These are phyloP conservation scores for Notolepis coatsorum DNA, from an alignment of 2,797 vertebrate species.

Conservation along the genomic window DNA sequence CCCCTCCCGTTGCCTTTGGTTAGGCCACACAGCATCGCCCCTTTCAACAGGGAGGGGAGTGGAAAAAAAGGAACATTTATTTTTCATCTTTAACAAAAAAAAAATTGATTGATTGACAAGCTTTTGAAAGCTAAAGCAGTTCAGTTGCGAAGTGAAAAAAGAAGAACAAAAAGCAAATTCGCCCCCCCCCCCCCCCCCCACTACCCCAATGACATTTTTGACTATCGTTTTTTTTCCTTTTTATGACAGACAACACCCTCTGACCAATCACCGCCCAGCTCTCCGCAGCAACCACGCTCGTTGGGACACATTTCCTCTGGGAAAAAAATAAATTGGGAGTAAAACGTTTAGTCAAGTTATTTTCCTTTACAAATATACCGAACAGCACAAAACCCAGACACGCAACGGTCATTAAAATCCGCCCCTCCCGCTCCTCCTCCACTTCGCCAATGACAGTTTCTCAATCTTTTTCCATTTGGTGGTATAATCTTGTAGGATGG, in stretches of 20 bases:
- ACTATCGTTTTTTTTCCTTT: neutral
- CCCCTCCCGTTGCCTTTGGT: constrained; percentile 48
- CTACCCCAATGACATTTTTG: neutral
- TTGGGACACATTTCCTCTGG: constrained; percentile 13
- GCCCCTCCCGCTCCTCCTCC: too few species aligned
- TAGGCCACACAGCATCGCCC: constrained; percentile 48
- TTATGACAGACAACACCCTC: too few species aligned
- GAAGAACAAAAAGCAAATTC: constrained; percentile 44
- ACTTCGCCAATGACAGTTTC: constrained; percentile 33
- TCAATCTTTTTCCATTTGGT: constrained; percentile 33
- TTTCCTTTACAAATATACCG: constrained; percentile 47
- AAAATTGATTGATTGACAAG: constrained; percentile 54
- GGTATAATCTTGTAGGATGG: constrained; percentile 62
- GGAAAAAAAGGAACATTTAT: constrained; percentile 2
- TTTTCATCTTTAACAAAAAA: constrained; percentile 16
- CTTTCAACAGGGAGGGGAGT: constrained; percentile 12
- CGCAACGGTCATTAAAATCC: constrained; percentile 79
- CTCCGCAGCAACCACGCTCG: constrained; percentile 27
- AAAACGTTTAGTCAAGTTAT: constrained; percentile 56
- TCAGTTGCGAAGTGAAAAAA: constrained; percentile 58
- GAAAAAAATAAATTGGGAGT: constrained; percentile 21
- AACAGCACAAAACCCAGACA: constrained; percentile 76
- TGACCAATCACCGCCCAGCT: too few species aligned
- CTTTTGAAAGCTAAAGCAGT: constrained; percentile 69
- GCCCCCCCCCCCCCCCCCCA: constrained; percentile 27